Evolutionary conservation across 2,113 vertebrate species (phyloP), one percentile per base, ranked within the genome.

Genomic region (Corythoichthys intestinalis): DNA sequence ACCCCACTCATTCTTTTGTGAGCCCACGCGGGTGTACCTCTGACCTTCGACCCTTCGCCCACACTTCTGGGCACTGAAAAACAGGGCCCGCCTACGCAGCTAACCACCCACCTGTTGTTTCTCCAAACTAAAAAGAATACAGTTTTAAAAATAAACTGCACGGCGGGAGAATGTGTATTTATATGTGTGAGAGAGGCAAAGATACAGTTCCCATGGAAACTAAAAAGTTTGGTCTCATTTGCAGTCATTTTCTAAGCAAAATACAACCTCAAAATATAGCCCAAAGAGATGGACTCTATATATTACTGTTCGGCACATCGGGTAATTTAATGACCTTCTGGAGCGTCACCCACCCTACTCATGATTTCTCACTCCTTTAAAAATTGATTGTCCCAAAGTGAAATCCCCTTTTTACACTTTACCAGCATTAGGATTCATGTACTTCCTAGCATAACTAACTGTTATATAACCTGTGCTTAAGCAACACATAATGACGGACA

Each of bases 121-220:
- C 72, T 69, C 65, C 49, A 58, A 74, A 66, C 66, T 63, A 72
- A 65, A 84, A 84, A 77, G 70, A 87, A 66, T 83, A 64, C 58
- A 64, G 37, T 68, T 67, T 80, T 80, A 85, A 83, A 90, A 88
- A 89, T 89, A 85, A 81, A 82, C 68, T 11, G 47, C 34, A 59
- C 60, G 37, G 71, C 57, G 53, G 34, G 50, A 66, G 59, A 35
- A 6, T 52, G 47, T 71, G 74, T 82, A 70, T 86, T 77, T 78
- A 67, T 80, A 48, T 73, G 75, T 28, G 14, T 50, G 74, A 67
- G 73, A 74, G 73, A 74, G 54, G 41, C 53, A 65, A 65, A 74
- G 81, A 70, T 74, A 69, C 71, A 47, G 90, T 90, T 84, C 79
- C 89, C 83, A 89, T 90, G 87, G 90, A 88, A 90, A 91, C 89